Conservation (phyloP, 2,113 vertebrate species). For the Brachyhypopomus gauderio region DNA sequence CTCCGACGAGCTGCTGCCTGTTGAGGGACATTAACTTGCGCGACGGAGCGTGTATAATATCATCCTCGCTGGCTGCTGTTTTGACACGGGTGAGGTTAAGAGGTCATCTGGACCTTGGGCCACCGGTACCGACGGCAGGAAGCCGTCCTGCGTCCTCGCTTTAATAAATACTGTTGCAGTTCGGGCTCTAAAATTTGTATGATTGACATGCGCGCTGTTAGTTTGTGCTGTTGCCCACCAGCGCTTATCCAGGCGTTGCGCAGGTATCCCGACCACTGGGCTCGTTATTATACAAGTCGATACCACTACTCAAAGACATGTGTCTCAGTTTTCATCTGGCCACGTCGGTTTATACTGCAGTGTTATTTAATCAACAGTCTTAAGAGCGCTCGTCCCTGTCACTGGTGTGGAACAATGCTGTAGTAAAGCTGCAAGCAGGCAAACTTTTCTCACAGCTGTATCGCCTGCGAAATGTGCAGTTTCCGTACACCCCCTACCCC, state of each 20-base stretch:
- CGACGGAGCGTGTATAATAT: not conserved
- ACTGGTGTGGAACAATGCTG: not conserved
- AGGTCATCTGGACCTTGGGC: not conserved
- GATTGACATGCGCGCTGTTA: not conserved
- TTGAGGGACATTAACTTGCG: not conserved
- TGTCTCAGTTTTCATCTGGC: not conserved
- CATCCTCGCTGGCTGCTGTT: not conserved
- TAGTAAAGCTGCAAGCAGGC: not conserved
- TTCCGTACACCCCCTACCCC: slow-evolving; percentile 25
- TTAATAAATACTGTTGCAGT: too few relatives aligned
- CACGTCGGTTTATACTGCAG: not conserved
- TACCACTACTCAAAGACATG: too few relatives aligned
- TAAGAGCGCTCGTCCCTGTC: not conserved
- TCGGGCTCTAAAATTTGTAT: not conserved
- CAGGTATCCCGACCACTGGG: too few relatives aligned
- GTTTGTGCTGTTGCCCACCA: too few relatives aligned
- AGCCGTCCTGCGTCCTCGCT: too few relatives aligned
- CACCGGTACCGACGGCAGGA: too few relatives aligned
- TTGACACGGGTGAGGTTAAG: not conserved
- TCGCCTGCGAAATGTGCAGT: slow-evolving; percentile 25
- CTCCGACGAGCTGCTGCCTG: not conserved
- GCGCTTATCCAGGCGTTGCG: too few relatives aligned
- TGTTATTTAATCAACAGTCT: not conserved
- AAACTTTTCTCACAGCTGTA: not conserved
- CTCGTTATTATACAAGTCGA: too few relatives aligned